phyloP scores from a whole-genome alignment of 2,113 vertebrate genomes.

The Forbesichthys agassizii region DNA sequence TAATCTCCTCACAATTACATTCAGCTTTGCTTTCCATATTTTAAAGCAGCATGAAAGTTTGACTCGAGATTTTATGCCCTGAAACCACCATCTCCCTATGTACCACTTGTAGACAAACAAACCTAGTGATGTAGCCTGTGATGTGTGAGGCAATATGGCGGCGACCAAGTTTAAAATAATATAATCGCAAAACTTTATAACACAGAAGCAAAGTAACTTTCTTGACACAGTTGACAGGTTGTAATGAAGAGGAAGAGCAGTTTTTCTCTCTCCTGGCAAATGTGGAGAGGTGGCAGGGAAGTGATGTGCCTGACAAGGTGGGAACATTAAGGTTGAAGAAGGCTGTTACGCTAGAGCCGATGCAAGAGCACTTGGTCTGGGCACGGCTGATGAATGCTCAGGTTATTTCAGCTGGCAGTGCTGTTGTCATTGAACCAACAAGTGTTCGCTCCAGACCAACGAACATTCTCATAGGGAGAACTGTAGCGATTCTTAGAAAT shows the following conservation, averaged over 20 bases:
- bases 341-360: not conserved
- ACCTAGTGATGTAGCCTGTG: too few species aligned
- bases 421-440: not conserved
- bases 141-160: too few species aligned
- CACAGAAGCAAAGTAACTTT: not conserved
- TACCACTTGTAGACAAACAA: too few species aligned
- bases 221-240: too few species aligned
- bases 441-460: not conserved
- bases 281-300: not conserved
- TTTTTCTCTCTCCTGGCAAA: not conserved
- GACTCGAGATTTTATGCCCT: too few species aligned
- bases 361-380: constrained; percentile 1
- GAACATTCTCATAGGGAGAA: constrained; percentile 1
- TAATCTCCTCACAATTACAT: too few species aligned
- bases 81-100: too few species aligned
- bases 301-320: not conserved
- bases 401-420: not conserved
- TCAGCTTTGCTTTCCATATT: too few species aligned
- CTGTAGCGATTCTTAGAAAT: not conserved
- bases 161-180: too few species aligned
- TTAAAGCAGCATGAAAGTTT: too few species aligned
- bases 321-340: not conserved
- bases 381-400: not conserved
- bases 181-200: not conserved
- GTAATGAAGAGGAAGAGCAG: not conserved